A percentile compares a stretch with the other conserved stretches of the same genome.
Evolutionary conservation across 2,888 invertebrate genomes (phyloP).

Genomic region (Stegana nigrithorax): DNA sequence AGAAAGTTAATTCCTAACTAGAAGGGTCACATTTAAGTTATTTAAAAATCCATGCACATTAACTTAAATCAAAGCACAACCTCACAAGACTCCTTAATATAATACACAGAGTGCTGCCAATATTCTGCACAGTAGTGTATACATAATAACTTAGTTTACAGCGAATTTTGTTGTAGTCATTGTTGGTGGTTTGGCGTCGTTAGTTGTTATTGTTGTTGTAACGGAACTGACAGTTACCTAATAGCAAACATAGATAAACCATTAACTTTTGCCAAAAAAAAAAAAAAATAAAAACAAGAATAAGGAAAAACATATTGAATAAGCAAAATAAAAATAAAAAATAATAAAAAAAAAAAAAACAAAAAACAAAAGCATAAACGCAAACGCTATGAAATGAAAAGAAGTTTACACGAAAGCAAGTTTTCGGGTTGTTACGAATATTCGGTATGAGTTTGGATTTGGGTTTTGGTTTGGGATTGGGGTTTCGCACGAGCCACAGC

Average conservation of each 20-base stretch:
- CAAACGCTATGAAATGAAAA: slow-evolving; percentile 26
- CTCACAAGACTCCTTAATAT: background rate
- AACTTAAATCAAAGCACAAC: too few species aligned
- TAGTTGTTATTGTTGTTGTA: slow-evolving; percentile 31
- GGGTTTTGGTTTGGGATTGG: background rate
- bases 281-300: slow-evolving; percentile 29
- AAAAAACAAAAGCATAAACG: slow-evolving; percentile 34
- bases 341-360: slow-evolving; percentile 23
- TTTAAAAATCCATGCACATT: too few species aligned
- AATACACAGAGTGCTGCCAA: too few species aligned
- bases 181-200: slow-evolving; percentile 8
- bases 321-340: too few species aligned
- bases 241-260: slow-evolving; percentile 62
- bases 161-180: slow-evolving; percentile 23
- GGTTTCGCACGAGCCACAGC: background rate
- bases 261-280: slow-evolving; percentile 47
- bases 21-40: too few species aligned
- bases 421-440: background rate
- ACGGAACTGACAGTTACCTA: slow-evolving; percentile 61
- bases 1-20: too few species aligned
- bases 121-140: too few species aligned
- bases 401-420: background rate
- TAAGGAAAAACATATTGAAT: slow-evolving; percentile 33
- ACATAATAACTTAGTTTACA: slow-evolving; percentile 10
- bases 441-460: background rate